Evolutionary conservation across 2,888 invertebrate species (phyloP).

Genomic region (Scaptomyza tumidula): DNA sequence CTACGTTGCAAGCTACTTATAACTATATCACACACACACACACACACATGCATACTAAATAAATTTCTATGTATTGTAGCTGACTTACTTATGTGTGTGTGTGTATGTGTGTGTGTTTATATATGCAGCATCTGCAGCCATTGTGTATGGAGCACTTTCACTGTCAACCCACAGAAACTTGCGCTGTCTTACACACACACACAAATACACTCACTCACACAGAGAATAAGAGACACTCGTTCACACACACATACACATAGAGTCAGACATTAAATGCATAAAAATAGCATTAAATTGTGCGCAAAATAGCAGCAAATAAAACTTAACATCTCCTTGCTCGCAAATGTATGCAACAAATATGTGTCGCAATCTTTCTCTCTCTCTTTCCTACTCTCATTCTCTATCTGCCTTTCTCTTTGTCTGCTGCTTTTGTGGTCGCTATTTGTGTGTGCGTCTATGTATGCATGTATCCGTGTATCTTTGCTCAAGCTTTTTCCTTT

Average conservation of each 20-base stretch:
- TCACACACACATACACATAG: constrained; percentile 11
- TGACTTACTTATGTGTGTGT: constrained; percentile 3
- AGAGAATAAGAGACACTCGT: constrained; percentile 13
- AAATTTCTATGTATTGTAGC: background rate
- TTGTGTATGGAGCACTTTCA: constrained; percentile 61
- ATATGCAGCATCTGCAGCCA: constrained; percentile 35
- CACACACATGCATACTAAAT: background rate
- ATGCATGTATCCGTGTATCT: constrained; percentile 15
- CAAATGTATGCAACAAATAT: constrained; percentile 68
- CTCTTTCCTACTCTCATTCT: background rate
- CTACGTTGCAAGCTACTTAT: constrained; percentile 39
- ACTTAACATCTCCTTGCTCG: constrained; percentile 51
- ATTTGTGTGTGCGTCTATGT: constrained; percentile 12
- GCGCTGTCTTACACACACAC: constrained; percentile 36
- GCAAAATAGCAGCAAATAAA: constrained; percentile 75
- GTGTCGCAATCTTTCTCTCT: constrained; percentile 25
- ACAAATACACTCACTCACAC: constrained; percentile 35
- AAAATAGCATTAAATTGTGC: constrained; percentile 77
- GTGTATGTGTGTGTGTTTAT: constrained; percentile 7
- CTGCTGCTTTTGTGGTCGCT: constrained; percentile 13
- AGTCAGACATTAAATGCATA: constrained; percentile 70
- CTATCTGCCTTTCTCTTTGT: constrained; percentile 12
- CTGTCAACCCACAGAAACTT: constrained; percentile 64
- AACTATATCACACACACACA: constrained; percentile 21
- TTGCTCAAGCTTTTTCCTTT: constrained; percentile 24